Evolutionary conservation across 2,797 vertebrate genomes (phyloP).

Genomic region (Propithecus perrieri): DNA sequence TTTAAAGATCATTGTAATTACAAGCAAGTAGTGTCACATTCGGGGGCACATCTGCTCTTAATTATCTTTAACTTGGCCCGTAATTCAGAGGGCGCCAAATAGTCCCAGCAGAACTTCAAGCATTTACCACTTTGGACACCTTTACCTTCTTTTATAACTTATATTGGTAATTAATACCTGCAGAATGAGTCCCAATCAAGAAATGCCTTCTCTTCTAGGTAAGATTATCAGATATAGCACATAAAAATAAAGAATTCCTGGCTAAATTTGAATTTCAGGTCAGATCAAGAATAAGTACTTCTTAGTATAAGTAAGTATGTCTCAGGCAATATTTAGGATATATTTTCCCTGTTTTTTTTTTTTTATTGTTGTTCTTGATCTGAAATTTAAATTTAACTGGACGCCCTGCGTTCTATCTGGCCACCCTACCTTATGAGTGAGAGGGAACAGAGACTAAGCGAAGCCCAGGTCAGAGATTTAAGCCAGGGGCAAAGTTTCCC

Average conservation of each 20-base stretch:
- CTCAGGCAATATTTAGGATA: background rate
- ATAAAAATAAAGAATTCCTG: background rate
- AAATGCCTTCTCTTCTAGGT: background rate
- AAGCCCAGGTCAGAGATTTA: background rate
- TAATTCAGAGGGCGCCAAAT: conserved; percentile 4
- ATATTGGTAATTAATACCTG: background rate
- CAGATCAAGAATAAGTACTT: background rate
- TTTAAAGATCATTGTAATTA: conserved; percentile 32
- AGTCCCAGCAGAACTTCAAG: background rate
- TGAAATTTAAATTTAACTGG: background rate
- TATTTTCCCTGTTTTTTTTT: background rate
- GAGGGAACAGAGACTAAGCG: background rate
- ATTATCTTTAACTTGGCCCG: background rate
- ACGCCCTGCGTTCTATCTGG: background rate
- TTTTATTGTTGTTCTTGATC: background rate
- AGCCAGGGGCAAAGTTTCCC: background rate
- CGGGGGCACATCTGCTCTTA: conserved; percentile 46
- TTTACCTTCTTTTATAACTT: background rate
- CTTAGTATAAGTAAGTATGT: background rate
- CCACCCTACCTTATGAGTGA: background rate
- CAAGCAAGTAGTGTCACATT: background rate
- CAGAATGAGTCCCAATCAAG: background rate
- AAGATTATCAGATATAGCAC: background rate
- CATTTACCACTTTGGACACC: background rate
- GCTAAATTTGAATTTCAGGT: background rate